These are phyloP conservation scores for Planiliza haematocheilus DNA, from an alignment of 2,113 vertebrate species.

Conservation along the genomic window DNA sequence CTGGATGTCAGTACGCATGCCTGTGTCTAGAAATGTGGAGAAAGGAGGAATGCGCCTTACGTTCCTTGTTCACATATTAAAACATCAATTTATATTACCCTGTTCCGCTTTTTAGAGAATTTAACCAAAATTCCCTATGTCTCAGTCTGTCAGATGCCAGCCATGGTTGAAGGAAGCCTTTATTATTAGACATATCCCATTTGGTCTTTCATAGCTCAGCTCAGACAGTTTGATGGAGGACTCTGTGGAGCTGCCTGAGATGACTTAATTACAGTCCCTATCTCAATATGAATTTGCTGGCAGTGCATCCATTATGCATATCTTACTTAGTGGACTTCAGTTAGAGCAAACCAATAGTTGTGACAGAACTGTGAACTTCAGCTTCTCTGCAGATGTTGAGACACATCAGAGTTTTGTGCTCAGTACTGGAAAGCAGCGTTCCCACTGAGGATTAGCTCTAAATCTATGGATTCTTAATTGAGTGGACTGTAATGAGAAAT, in stretches of 20 bases:
- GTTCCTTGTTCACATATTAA: constrained; percentile 31
- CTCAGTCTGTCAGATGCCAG: constrained; percentile 32
- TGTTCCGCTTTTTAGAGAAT: constrained; percentile 22
- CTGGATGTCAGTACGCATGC: constrained; percentile 9
- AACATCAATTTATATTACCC: constrained; percentile 32
- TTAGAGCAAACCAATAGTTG: constrained; percentile 39
- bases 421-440: neutral
- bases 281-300: constrained; percentile 61
- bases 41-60: constrained; percentile 14
- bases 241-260: constrained; percentile 43
- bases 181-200: constrained; percentile 67
- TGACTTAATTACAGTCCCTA: constrained; percentile 69
- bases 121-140: constrained; percentile 16
- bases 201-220: constrained; percentile 51
- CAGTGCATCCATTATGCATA: constrained; percentile 66
- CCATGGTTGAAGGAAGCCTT: constrained; percentile 32
- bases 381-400: constrained; percentile 6
- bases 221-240: constrained; percentile 69
- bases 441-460: neutral
- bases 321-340: constrained; percentile 35
- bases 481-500: neutral
- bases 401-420: neutral
- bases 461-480: neutral
- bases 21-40: constrained; percentile 33
- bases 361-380: neutral